Conservation (phyloP, 2,113 vertebrate genomes). For the Sphyrna mokarran region DNA sequence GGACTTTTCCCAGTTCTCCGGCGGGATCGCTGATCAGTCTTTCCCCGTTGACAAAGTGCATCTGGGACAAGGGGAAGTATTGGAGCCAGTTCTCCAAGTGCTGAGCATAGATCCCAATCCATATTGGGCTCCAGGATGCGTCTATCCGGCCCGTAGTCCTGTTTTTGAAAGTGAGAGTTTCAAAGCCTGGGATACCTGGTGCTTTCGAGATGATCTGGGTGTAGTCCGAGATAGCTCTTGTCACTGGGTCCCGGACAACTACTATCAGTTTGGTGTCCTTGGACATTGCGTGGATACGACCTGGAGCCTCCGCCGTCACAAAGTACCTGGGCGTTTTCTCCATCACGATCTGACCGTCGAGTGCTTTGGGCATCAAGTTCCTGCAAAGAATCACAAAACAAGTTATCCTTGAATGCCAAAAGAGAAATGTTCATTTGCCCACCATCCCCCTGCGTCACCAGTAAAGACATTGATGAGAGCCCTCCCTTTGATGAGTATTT, state of each 20-base stretch:
- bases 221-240: slow-evolving; percentile 69
- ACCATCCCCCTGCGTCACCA: not conserved
- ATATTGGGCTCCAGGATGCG: slow-evolving; percentile 63
- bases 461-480: not conserved
- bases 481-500: not conserved
- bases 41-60: slow-evolving; percentile 67
- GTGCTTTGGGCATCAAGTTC: slow-evolving; percentile 69
- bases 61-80: slow-evolving; percentile 63
- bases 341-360: slow-evolving; percentile 68
- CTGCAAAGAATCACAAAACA: slow-evolving; percentile 44
- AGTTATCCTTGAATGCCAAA: not conserved
- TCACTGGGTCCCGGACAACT: slow-evolving; percentile 66
- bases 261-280: slow-evolving; percentile 63
- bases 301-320: slow-evolving; percentile 61
- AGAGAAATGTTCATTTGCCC: not conserved
- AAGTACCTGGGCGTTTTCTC: slow-evolving; percentile 72
- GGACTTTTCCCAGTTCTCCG: slow-evolving; percentile 62
- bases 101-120: slow-evolving; percentile 66
- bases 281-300: slow-evolving; percentile 62
- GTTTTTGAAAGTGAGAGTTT: slow-evolving; percentile 65
- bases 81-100: slow-evolving; percentile 68
- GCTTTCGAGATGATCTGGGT: slow-evolving; percentile 71
- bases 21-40: slow-evolving; percentile 63
- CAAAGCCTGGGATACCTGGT: slow-evolving; percentile 58
- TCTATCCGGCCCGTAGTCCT: slow-evolving; percentile 59